phyloP scores from a whole-genome alignment of 2,888 invertebrate species.

The Netelia virgata region DNA sequence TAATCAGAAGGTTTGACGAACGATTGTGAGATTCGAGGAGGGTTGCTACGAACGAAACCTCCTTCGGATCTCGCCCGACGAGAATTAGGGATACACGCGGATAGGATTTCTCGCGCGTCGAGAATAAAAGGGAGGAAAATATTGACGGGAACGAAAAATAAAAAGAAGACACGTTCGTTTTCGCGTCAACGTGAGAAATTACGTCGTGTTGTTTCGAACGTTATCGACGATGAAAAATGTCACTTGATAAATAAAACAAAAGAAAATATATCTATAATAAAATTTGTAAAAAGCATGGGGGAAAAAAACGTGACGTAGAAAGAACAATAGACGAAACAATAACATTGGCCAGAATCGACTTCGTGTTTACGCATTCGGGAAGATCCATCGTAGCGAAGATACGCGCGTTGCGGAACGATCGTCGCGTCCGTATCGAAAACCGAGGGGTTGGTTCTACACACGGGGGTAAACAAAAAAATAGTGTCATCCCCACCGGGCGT shows the following conservation, averaged over 20 bases:
- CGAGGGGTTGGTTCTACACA: not conserved
- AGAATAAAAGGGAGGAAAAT: too few species aligned
- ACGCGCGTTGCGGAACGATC: not conserved
- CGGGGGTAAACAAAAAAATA: not conserved
- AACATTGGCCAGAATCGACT: not conserved
- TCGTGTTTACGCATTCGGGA: not conserved
- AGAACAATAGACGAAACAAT: not conserved
- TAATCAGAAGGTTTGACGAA: conserved; percentile 65
- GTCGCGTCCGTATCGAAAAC: not conserved
- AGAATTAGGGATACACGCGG: too few species aligned
- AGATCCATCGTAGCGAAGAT: not conserved
- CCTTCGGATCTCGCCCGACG: not conserved
- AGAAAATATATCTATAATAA: too few species aligned
- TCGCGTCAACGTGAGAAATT: too few species aligned
- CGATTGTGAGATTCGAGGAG: conserved; percentile 45
- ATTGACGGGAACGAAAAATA: too few species aligned
- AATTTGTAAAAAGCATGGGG: not conserved
- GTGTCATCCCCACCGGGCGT: not conserved
- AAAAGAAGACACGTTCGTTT: too few species aligned
- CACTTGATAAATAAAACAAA: too few species aligned
- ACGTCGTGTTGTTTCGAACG: too few species aligned
- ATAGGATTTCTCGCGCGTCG: too few species aligned
- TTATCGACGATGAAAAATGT: not conserved
- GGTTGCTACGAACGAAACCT: conserved; percentile 1
- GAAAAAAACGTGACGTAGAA: not conserved